Evolutionary conservation across 2,113 vertebrate species (phyloP), one percentile per base, ranked within the genome.

Genomic region (Urocitellus parryii): DNA sequence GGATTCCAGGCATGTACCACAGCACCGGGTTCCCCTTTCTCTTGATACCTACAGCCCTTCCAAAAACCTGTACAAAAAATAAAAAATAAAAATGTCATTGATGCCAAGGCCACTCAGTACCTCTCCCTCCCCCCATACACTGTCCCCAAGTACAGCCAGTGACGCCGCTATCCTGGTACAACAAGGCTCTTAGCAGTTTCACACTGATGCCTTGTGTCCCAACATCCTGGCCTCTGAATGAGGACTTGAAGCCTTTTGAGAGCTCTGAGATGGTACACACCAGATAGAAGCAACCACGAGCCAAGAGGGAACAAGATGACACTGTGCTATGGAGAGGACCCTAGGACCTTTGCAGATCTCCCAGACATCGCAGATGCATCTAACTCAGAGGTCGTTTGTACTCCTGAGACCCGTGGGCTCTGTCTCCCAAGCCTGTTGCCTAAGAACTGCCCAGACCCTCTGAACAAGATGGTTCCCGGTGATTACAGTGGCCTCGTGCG

Each of bases 401-500:
- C 2, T 27, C 53, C 32, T 58, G 88, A 74, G 4, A 87, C n/a
- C 78, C 91, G 45, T 8, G 39, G 2, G 0, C 53, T 72, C 77
- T 58, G 0, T 81, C 14, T 90, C 63, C 48, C 39, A 25, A 61
- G 2, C n/a, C 61, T 29, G 3, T 89, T 72, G 63, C 61, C 51
- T 63, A 22, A 25, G 61, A 87, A 70, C 61, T 63, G 53, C 77
- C 89, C 84, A 45, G 89, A 91, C 45, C 25, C 37, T 80, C 82
- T 88, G 96, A 97, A 56, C 61, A 96, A 96, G 98, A 72, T 74
- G 76, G 48, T 72, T 97, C 96, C 77, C 91, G 97, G 96, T 84
- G 94, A 98, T 98, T 94, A 74, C 95, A 78, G 97, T 51, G 98
- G 98, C 99, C 98, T 98, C 98, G 98, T 98, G 97, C 99, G 98